phyloP scores from a whole-genome alignment of 2,888 invertebrate species.

The Thecocarcelia acutangulata region DNA sequence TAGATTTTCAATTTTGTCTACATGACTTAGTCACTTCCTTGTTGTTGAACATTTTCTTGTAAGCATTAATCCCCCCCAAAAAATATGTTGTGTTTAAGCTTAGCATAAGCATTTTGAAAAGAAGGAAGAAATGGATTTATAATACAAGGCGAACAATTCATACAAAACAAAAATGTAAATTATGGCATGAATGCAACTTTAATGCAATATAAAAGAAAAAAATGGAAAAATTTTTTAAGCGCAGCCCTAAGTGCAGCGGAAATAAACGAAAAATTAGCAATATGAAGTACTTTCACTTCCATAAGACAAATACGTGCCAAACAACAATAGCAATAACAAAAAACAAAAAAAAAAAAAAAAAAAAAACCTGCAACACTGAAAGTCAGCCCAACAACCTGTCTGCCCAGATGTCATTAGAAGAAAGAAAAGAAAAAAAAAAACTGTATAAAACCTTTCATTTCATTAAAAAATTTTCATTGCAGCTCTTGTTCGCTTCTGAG shows the following conservation, averaged over 20 bases:
- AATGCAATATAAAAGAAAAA: not conserved
- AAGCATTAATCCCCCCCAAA: conserved; percentile 26
- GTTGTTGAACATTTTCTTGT: conserved; percentile 15
- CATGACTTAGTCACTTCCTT: conserved; percentile 35
- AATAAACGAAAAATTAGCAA: conserved; percentile 55
- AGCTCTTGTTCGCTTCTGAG: not conserved
- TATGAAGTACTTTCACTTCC: conserved; percentile 58
- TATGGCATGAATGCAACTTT: conserved; percentile 36
- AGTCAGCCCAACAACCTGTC: conserved; percentile 24
- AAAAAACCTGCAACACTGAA: conserved; percentile 5
- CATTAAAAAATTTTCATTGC: not conserved
- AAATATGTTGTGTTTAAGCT: not conserved
- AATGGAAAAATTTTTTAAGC: not conserved
- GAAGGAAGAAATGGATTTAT: conserved; percentile 34
- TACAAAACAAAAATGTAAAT: conserved; percentile 15
- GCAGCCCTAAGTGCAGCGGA: conserved; percentile 62
- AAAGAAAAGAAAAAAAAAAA: not conserved
- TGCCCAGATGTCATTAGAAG: conserved; percentile 36
- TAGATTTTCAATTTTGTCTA: conserved; percentile 29
- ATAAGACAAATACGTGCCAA: conserved; percentile 46
- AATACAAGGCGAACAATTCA: not conserved
- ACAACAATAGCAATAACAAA: conserved; percentile 10
- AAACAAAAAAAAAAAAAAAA: not conserved
- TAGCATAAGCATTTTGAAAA: conserved; percentile 25
- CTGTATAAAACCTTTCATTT: not conserved